Percentiles rank a stretch among this genome's conserved stretches.
Evolutionary conservation across 2,113 vertebrate genomes (phyloP).

Genomic region (Lepus europaeus): DNA sequence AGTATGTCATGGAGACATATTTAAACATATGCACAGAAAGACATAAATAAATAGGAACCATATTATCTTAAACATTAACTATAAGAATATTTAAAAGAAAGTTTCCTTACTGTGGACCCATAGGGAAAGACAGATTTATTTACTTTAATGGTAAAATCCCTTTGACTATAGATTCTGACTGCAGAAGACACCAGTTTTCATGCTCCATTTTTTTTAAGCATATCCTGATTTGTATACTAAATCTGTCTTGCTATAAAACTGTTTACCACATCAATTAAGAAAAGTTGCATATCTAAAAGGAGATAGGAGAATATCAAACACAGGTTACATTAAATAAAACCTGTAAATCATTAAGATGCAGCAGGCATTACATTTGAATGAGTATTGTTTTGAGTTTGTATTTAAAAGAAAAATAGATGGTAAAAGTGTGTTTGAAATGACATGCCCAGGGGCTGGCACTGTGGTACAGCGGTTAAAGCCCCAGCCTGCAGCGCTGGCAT

Average conservation of each 20-base stretch:
- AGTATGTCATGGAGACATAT: not conserved
- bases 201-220: constrained; percentile 15
- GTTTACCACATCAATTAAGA: not conserved
- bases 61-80: not conserved
- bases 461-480: too few relatives aligned
- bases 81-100: not conserved
- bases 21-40: not conserved
- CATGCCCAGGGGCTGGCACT: too few relatives aligned
- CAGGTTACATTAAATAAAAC: constrained; percentile 27
- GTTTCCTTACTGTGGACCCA: not conserved
- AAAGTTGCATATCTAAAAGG: constrained; percentile 40
- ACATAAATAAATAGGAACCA: constrained; percentile 5
- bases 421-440: constrained; percentile 55
- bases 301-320: constrained; percentile 14
- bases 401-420: constrained; percentile 52
- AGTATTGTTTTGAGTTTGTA: constrained; percentile 22
- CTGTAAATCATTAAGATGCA: not conserved
- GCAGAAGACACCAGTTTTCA: constrained; percentile 14
- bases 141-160: constrained; percentile 49
- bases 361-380: constrained; percentile 11
- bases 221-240: not conserved
- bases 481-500: too few relatives aligned
- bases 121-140: not conserved
- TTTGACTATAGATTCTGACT: constrained; percentile 11
- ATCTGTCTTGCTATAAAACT: constrained; percentile 38